Conservation (phyloP, 2,797 vertebrate genomes). For the Microcaecilia unicolor region DNA sequence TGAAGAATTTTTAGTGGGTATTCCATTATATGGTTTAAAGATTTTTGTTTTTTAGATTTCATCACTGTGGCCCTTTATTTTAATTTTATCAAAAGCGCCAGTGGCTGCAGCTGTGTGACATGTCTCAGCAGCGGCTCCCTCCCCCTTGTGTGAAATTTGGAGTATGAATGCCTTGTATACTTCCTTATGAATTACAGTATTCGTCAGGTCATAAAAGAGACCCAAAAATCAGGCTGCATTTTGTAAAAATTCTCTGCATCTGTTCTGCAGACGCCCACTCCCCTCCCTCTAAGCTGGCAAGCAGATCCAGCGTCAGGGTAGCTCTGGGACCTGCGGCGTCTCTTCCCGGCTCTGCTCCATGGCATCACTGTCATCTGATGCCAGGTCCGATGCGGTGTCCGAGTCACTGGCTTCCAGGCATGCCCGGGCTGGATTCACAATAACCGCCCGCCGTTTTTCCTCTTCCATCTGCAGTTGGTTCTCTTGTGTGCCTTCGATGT, state of each 20-base stretch:
- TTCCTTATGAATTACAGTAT: conserved; percentile 57
- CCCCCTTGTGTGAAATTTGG: conserved; percentile 19
- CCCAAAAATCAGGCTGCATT: conserved; percentile 54
- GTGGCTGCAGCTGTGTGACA: conserved; percentile 36
- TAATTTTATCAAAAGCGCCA: too few species aligned
- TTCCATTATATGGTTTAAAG: too few species aligned
- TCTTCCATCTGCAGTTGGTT: conserved; percentile 74
- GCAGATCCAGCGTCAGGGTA: conserved; percentile 77
- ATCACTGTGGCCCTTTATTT: too few species aligned
- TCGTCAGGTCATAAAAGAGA: conserved; percentile 65
- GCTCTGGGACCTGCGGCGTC: conserved; percentile 44
- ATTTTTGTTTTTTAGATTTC: too few species aligned
- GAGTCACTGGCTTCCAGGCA: conserved; percentile 80
- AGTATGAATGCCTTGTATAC: conserved; percentile 25
- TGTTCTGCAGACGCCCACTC: conserved; percentile 8
- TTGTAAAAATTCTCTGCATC: conserved; percentile 57
- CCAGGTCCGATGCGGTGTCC: too few species aligned
- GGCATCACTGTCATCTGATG: conserved; percentile 49
- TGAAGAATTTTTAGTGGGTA: too few species aligned
- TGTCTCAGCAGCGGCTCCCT: conserved; percentile 34
- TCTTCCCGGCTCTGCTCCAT: conserved; percentile 62
- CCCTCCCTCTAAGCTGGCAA: conserved; percentile 2
- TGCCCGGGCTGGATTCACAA: conserved; percentile 72
- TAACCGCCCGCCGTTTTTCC: conserved; percentile 82
- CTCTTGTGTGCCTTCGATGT: conserved; percentile 93